A percentile compares a stretch with the other conserved stretches of the same genome.
Evolutionary conservation across 1,140 invertebrate genomes (phyloP).

Genomic region (Catajapyx aquilonaris): DNA sequence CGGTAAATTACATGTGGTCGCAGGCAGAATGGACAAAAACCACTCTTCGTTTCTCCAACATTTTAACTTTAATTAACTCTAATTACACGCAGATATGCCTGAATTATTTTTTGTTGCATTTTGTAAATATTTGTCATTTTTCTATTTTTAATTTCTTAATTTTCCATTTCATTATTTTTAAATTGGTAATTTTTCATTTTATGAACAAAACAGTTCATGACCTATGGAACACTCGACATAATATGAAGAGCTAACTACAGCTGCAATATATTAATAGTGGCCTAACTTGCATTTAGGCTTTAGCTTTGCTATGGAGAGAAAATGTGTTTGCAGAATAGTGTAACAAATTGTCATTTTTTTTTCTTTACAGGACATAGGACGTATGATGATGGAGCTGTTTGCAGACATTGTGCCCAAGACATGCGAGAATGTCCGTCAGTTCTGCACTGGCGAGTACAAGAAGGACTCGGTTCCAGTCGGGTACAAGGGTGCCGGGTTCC

Average conservation of each 20-base stretch:
- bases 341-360: too few relatives aligned
- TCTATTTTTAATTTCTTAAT: slow-evolving; percentile 7
- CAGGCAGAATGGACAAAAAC: too few relatives aligned
- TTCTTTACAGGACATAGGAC: slow-evolving; percentile 47
- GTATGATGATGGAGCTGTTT: slow-evolving; percentile 92
- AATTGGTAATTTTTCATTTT: too few relatives aligned
- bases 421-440: slow-evolving; percentile 94
- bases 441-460: slow-evolving; percentile 86
- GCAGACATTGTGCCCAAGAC: slow-evolving; percentile 92
- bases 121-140: slow-evolving; percentile 1
- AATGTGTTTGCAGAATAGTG: background rate
- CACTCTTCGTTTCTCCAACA: slow-evolving; percentile 5
- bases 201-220: too few relatives aligned
- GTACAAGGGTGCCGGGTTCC: slow-evolving; percentile 90
- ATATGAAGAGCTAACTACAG: too few relatives aligned
- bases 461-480: slow-evolving; percentile 86
- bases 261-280: background rate
- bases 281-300: background rate
- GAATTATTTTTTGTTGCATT: background rate
- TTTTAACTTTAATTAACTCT: slow-evolving; percentile 3
- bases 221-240: slow-evolving; percentile 15
- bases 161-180: too few relatives aligned
- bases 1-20: slow-evolving; percentile 22
- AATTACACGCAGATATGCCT: slow-evolving; percentile 1
- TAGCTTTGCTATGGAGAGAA: background rate